These are phyloP conservation scores for Bombylius discolor DNA, from an alignment of 2,888 invertebrate species.

Conservation along the genomic window DNA sequence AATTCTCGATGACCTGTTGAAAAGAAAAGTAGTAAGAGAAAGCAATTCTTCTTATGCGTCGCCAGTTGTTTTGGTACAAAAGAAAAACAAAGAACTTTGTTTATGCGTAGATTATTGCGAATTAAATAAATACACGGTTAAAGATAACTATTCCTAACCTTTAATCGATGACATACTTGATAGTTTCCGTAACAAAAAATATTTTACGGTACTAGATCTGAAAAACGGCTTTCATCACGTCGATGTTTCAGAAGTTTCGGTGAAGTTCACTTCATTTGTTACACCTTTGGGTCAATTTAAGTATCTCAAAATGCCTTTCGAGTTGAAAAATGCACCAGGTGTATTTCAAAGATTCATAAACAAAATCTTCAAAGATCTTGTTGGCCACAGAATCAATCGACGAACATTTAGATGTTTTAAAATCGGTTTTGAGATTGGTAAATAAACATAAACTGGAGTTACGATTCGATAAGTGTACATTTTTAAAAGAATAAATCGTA, in stretches of 20 bases:
- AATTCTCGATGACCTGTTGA: constrained; percentile 7
- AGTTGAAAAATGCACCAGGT: constrained; percentile 3
- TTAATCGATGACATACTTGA: constrained; percentile 7
- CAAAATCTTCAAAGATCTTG: constrained; percentile 11
- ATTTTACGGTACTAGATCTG: constrained; percentile 13
- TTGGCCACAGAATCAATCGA: constrained; percentile 10
- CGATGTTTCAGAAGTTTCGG: constrained; percentile 10
- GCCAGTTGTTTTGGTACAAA: constrained; percentile 7
- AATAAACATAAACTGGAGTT: constrained; percentile 5
- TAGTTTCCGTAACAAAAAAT: constrained; percentile 9
- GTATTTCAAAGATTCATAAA: constrained; percentile 15
- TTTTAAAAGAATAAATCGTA: constrained; percentile 11
- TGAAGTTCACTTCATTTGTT: constrained; percentile 14
- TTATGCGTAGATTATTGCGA: constrained; percentile 7
- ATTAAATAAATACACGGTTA: constrained; percentile 5
- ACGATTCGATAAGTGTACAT: constrained; percentile 12
- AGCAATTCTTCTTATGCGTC: constrained; percentile 8
- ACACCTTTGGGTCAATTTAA: constrained; percentile 14
- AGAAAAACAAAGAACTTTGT: constrained; percentile 3
- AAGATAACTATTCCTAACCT: neutral
- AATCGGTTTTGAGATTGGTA: constrained; percentile 10
- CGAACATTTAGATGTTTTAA: constrained; percentile 11
- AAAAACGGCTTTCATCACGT: constrained; percentile 14
- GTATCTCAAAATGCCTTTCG: constrained; percentile 11
- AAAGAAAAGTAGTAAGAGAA: constrained; percentile 2